phyloP scores from a whole-genome alignment of 2,888 invertebrate species.

The Xylota segnis region DNA sequence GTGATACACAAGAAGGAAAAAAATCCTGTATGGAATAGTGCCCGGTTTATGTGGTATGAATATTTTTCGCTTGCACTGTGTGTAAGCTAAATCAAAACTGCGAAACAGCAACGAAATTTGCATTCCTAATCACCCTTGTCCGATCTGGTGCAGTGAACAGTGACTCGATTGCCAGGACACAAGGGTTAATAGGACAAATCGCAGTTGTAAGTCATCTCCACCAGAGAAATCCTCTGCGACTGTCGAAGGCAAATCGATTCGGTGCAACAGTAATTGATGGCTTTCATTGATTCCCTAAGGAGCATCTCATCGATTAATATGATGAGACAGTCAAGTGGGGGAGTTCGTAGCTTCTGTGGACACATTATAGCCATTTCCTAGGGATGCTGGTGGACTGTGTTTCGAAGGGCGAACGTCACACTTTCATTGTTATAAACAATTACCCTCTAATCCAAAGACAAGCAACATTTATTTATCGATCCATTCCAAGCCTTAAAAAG shows the following conservation, averaged over 20 bases:
- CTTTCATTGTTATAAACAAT: slow-evolving; percentile 27
- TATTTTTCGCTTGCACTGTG: slow-evolving; percentile 13
- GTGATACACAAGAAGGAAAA: too few species aligned
- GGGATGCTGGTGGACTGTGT: background rate
- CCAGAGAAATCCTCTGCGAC: slow-evolving; percentile 43
- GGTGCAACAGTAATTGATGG: slow-evolving; percentile 69
- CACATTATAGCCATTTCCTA: background rate
- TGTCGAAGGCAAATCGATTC: slow-evolving; percentile 30
- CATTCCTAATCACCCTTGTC: slow-evolving; percentile 61
- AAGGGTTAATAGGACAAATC: slow-evolving; percentile 53
- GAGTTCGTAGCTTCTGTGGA: background rate
- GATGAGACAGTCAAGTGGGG: slow-evolving; percentile 55
- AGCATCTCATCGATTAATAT: slow-evolving; percentile 62
- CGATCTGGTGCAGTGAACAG: slow-evolving; percentile 17
- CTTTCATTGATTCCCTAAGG: slow-evolving; percentile 67
- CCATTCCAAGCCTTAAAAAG: slow-evolving; percentile 24
- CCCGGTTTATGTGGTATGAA: background rate
- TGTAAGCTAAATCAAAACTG: slow-evolving; percentile 14
- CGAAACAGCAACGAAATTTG: slow-evolving; percentile 40
- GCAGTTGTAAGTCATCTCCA: slow-evolving; percentile 55
- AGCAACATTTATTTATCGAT: slow-evolving; percentile 46
- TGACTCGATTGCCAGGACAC: slow-evolving; percentile 26
- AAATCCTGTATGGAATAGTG: too few species aligned
- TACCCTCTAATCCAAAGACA: slow-evolving; percentile 41
- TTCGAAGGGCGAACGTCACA: slow-evolving; percentile 2